Conservation (phyloP, 1,140 invertebrate genomes). For the Hermatobates lingyangjiaoensis region DNA sequence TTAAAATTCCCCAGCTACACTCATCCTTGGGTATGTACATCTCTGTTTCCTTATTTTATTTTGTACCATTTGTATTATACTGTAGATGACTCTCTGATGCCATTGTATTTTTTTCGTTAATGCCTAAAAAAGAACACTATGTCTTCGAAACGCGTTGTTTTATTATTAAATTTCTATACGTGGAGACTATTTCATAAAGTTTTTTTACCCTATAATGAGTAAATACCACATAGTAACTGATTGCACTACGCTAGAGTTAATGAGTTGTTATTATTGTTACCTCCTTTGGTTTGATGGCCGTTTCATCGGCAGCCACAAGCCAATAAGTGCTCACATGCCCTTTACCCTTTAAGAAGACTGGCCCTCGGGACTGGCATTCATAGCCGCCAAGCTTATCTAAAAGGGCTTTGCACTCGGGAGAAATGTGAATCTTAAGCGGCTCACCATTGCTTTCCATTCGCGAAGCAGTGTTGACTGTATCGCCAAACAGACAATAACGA, state of each 20-base stretch:
- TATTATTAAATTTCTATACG: no score
- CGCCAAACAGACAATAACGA: conserved; percentile 82
- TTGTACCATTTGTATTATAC: no score
- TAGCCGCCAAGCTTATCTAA: conserved; percentile 67
- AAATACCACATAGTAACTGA: no score
- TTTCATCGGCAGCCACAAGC: conserved; percentile 64
- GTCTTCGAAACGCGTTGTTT: no score
- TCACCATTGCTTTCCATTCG: conserved; percentile 89
- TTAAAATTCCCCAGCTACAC: neutral
- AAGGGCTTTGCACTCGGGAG: conserved; percentile 57
- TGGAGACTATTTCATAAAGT: no score
- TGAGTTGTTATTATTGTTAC: conserved; percentile 17
- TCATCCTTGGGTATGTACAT: no score
- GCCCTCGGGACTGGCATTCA: conserved; percentile 59
- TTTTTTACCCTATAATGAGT: no score
- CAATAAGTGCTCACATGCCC: conserved; percentile 72
- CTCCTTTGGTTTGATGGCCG: conserved; percentile 61
- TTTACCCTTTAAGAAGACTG: conserved; percentile 79
- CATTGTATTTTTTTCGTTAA: no score
- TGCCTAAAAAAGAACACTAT: no score
- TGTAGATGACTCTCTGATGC: no score
- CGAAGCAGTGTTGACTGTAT: conserved; percentile 84
- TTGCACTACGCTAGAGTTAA: neutral
- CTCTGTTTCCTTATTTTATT: no score
- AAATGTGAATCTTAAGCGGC: conserved; percentile 82